phyloP scores from a whole-genome alignment of 2,888 invertebrate species.

The Maniola hyperantus region DNA sequence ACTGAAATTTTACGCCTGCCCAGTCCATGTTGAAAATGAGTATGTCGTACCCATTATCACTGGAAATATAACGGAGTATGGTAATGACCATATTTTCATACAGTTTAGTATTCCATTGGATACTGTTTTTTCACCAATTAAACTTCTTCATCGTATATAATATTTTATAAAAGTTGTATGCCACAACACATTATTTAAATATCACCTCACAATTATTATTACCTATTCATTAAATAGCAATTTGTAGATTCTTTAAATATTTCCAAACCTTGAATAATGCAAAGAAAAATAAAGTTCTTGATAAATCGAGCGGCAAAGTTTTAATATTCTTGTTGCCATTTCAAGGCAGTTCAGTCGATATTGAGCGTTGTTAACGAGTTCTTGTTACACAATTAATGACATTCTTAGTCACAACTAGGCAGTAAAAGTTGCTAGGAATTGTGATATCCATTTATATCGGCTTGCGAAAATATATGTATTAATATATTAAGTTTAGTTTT shows the following conservation, averaged over 20 bases:
- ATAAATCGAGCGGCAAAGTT: constrained; percentile 68
- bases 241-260: constrained; percentile 21
- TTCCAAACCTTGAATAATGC: constrained; percentile 30
- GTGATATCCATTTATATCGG: constrained; percentile 55
- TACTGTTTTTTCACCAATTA: constrained; percentile 3
- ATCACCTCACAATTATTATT: background rate
- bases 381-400: constrained; percentile 71
- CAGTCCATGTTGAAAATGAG: constrained; percentile 10
- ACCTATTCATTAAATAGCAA: background rate
- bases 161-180: background rate
- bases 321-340: constrained; percentile 62
- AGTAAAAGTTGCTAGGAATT: constrained; percentile 72
- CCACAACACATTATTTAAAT: background rate
- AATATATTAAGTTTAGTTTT: constrained; percentile 23
- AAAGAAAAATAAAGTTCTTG: constrained; percentile 46
- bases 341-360: constrained; percentile 76
- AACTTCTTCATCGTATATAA: background rate
- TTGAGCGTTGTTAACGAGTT: constrained; percentile 61
- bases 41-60: constrained; percentile 66
- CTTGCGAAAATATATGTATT: constrained; percentile 40
- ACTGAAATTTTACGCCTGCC: constrained; percentile 52
- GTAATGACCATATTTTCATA: constrained; percentile 9
- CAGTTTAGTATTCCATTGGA: background rate
- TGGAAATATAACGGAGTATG: constrained; percentile 36
- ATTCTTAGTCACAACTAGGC: constrained; percentile 53